Base-by-base conservation (phyloP, 2,113 vertebrate species). In the Pterocles orientalis region DNA sequence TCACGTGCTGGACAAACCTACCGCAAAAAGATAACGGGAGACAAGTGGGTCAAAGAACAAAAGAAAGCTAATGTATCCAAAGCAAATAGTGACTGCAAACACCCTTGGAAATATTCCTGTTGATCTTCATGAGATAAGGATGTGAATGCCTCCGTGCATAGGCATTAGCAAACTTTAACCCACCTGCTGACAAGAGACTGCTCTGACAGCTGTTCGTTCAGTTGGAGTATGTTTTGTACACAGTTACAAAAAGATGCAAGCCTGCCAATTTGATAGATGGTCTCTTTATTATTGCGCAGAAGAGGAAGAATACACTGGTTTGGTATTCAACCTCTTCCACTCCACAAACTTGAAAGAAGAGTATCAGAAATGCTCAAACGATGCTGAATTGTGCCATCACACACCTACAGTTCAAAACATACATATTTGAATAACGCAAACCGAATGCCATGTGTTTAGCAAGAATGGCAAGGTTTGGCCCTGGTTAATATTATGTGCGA, bases 171-270 rank as follows among this genome's bases (percentile, higher is more conserved):
- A 97, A 90, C 84, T 95, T 95, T 65, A 81, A 91, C 75, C 94
- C 78, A 83, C 84, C 47, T 96, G 84, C 93, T 71, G 95, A 94
- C 86, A 94, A 94, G 82, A 91, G 91, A 88, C 53, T 90, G 76
- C 72, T 95, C 96, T 97, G 97, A 97, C 90, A 94, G 90, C 83
- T 95, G 88, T 94, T 97, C 86, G 78, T 96, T 94, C 88, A 71
- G 89, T 77, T 72, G 93, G 89, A 92, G 48, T 65, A 72, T 80
- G 51, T 86, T 94, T 95, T 87, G 72, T 88, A 72, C 54, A 57
- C 2, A 5, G 94, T 93, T 97, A 86, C 83, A 72, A 85, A 72
- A 72, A 92, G 62, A 94, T 88, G 88, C 23, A 33, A 95, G 72
- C n/a, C 41, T 77, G 82, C 26, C 89, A 85, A 4, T 91, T 84